These are phyloP conservation scores for Chrysolina haemoptera DNA, from an alignment of 2,888 invertebrate species.

Conservation along the genomic window DNA sequence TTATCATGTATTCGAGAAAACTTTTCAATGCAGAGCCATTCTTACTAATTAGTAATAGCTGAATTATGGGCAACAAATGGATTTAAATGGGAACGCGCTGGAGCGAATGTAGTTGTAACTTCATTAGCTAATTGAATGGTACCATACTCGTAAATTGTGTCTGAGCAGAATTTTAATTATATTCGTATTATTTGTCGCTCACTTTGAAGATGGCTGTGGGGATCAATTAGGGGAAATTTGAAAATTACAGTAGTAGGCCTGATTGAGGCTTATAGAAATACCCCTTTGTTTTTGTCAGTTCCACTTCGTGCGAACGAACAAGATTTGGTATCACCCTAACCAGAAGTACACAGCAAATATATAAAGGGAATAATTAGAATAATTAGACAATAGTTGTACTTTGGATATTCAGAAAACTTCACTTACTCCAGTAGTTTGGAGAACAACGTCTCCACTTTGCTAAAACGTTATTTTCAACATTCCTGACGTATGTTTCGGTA, in stretches of 20 bases:
- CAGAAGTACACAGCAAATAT: neutral
- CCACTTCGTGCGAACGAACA: neutral
- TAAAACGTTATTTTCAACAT: too few relatives aligned
- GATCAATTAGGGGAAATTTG: constrained; percentile 23
- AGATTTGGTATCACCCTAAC: neutral
- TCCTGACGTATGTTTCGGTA: too few relatives aligned
- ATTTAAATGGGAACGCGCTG: constrained; percentile 2
- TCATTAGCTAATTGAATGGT: constrained; percentile 50
- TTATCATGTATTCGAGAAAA: neutral
- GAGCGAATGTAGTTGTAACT: constrained; percentile 41
- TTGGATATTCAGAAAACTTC: too few relatives aligned
- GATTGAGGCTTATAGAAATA: constrained; percentile 4
- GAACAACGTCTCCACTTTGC: too few relatives aligned
- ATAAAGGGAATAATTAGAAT: neutral
- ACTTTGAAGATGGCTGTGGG: constrained; percentile 17
- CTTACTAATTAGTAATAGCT: constrained; percentile 21
- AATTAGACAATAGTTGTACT: too few relatives aligned
- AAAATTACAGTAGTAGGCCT: constrained; percentile 14
- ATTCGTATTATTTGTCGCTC: constrained; percentile 38
- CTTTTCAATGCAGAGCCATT: constrained; percentile 1
- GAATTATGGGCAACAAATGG: constrained; percentile 28
- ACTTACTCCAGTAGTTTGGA: too few relatives aligned
- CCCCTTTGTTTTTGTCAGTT: constrained; percentile 13
- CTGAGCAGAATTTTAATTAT: constrained; percentile 48
- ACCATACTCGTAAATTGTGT: constrained; percentile 42